Evolutionary conservation across 2,113 vertebrate species (phyloP).

Genomic region (Plectropomus leopardus): DNA sequence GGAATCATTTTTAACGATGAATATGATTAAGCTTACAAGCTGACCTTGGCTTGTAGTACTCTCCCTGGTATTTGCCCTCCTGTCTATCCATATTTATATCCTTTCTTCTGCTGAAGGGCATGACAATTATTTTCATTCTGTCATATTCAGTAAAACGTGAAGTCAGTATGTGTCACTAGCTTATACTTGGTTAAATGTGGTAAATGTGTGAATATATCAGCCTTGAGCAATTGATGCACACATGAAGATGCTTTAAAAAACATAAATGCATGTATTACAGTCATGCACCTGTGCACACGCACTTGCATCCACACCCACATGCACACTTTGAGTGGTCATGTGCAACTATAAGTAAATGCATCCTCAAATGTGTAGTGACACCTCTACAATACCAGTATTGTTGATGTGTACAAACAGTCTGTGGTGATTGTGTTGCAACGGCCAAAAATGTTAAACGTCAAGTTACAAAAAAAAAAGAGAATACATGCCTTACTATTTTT

Average conservation of each 20-base stretch:
- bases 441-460: constrained; percentile 31
- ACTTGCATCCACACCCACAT: not conserved
- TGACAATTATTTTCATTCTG: constrained; percentile 75
- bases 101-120: constrained; percentile 38
- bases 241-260: constrained; percentile 23
- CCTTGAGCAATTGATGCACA: not conserved
- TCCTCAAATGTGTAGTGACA: constrained; percentile 49
- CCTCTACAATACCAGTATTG: constrained; percentile 31
- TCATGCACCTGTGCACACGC: not conserved
- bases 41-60: constrained; percentile 54
- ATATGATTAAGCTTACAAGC: constrained; percentile 47
- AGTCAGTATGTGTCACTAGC: constrained; percentile 22
- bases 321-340: constrained; percentile 3
- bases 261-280: not conserved
- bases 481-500: constrained; percentile 5
- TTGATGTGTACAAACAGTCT: constrained; percentile 43
- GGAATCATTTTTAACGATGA: constrained; percentile 52
- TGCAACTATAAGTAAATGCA: constrained; percentile 23
- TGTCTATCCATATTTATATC: constrained; percentile 57
- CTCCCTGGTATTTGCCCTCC: constrained; percentile 25
- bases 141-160: constrained; percentile 56
- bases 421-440: constrained; percentile 20
- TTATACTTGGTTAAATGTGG: constrained; percentile 33
- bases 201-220: constrained; percentile 24
- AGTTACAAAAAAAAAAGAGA: constrained; percentile 1